Evolutionary conservation across 2,888 invertebrate species (phyloP), one percentile per base, ranked within the genome.

Genomic region (Noctua comes): DNA sequence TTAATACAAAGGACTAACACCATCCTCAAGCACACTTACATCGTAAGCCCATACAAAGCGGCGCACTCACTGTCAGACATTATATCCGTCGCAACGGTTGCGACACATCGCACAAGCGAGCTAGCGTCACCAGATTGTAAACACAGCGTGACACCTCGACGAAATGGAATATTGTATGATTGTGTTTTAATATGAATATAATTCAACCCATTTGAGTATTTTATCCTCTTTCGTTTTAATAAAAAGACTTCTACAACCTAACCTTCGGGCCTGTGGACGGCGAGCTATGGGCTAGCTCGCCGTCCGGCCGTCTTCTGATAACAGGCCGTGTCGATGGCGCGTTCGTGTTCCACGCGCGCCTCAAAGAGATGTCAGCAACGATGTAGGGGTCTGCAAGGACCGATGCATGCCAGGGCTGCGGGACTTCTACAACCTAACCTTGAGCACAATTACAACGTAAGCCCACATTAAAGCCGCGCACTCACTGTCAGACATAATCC

Each of bases 31-130:
- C n/a, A 59, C 65, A 73, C 64, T 79, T 57, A 66, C 80, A 82
- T 81, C 68, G 18, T 79, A 71, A 84, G 46, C 73, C 27, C 36
- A 71, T 43, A 78, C 84, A 88, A 84, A 80, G 87, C 74, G 65
- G 77, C 43, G 62, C 87, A 86, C 87, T 88, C 87, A 79, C 74
- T 86, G 85, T 84, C 76, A 46, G 43, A 73, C 70, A 62, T 36
- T 4, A 36, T 83, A 84, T 83, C 83, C 69, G 64, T 16, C 40
- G 62, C 70, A 72, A 86, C 36, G 78, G 69, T 66, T 74, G 54
- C 82, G 66, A 71, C 62, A 82, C 36, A 24, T 46, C 74, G 62
- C 84, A 82, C 57, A 46, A 27, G 78, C 74, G 68, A 71, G 64
- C 68, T 48, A 51, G 86, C 86, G 83, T 85, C 77, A 86, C 86